These are phyloP conservation scores for Cistogaster globosa DNA, from an alignment of 2,888 invertebrate species.

Conservation along the genomic window DNA sequence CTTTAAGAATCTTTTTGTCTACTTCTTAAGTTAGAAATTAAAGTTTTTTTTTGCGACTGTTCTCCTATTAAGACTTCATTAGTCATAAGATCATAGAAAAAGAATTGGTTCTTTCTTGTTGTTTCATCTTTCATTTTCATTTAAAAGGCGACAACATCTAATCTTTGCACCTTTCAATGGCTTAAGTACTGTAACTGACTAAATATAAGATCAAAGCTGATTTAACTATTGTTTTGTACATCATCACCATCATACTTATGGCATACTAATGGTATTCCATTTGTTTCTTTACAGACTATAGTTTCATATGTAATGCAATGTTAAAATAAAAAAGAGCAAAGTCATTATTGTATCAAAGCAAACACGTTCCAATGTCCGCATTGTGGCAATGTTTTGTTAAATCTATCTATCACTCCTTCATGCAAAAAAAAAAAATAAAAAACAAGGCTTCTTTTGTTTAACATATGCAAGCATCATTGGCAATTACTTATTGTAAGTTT, in stretches of 20 bases:
- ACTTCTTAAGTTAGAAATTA: background rate
- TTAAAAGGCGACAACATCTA: slow-evolving; percentile 68
- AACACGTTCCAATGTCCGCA: slow-evolving; percentile 69
- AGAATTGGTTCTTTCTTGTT: slow-evolving; percentile 37
- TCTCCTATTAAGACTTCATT: slow-evolving; percentile 51
- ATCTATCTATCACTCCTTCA: slow-evolving; percentile 61
- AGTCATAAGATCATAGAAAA: slow-evolving; percentile 45
- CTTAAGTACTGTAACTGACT: slow-evolving; percentile 67
- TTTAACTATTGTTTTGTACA: slow-evolving; percentile 58
- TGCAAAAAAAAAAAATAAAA: background rate
- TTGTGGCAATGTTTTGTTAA: slow-evolving; percentile 44
- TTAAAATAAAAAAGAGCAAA: slow-evolving; percentile 54
- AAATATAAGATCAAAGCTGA: slow-evolving; percentile 68
- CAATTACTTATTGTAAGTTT: slow-evolving; percentile 59
- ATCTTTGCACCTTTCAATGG: slow-evolving; percentile 70
- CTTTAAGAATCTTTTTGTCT: background rate
- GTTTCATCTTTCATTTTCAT: slow-evolving; percentile 52
- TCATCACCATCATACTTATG: slow-evolving; percentile 52
- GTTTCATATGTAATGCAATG: slow-evolving; percentile 3
- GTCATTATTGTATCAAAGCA: slow-evolving; percentile 67
- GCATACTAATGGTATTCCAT: slow-evolving; percentile 61
- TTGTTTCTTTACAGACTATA: slow-evolving; percentile 42
- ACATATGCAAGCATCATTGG: slow-evolving; percentile 60
- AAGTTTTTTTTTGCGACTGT: background rate
- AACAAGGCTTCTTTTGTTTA: slow-evolving; percentile 52